These are phyloP conservation scores for Lampris megalopsis DNA, from an alignment of 2,113 vertebrate genomes.

Conservation along the genomic window DNA sequence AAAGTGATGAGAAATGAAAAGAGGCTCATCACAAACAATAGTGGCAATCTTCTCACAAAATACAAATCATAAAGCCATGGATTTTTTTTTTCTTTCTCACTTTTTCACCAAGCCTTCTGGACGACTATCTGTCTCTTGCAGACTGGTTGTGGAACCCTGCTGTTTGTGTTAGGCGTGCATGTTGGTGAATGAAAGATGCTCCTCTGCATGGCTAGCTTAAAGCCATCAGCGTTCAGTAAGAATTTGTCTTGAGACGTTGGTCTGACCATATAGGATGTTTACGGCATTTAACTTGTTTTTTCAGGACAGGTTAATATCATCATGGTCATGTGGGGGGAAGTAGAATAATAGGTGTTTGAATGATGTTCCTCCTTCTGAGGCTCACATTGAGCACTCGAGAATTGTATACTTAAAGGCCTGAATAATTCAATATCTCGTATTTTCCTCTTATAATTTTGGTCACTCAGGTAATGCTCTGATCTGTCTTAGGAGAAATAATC, in stretches of 20 bases:
- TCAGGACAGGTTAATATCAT: conserved; percentile 17
- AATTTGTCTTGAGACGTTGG: conserved; percentile 35
- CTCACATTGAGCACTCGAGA: not conserved
- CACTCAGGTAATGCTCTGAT: too few relatives aligned
- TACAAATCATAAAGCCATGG: too few relatives aligned
- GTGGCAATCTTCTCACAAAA: too few relatives aligned
- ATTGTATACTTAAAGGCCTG: not conserved
- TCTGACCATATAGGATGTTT: conserved; percentile 29
- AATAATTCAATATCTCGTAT: too few relatives aligned
- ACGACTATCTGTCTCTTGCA: conserved; percentile 20
- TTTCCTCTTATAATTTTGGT: too few relatives aligned
- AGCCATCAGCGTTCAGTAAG: not conserved
- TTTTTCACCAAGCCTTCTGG: not conserved
- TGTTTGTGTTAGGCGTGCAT: conserved; percentile 37
- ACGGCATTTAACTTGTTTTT: conserved; percentile 4
- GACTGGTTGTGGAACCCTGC: conserved; percentile 28
- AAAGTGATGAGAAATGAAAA: not conserved
- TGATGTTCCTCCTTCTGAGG: not conserved
- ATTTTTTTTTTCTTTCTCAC: not conserved
- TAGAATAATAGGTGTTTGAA: not conserved
- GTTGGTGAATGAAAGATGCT: conserved; percentile 51
- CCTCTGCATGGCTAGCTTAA: conserved; percentile 15
- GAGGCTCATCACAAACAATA: not conserved
- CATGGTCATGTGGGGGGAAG: not conserved
- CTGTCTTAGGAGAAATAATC: too few relatives aligned